Percentiles rank a stretch among this genome's conserved stretches.
phyloP scores from a whole-genome alignment of 2,113 vertebrate genomes.

The Atrichornis clamosus region DNA sequence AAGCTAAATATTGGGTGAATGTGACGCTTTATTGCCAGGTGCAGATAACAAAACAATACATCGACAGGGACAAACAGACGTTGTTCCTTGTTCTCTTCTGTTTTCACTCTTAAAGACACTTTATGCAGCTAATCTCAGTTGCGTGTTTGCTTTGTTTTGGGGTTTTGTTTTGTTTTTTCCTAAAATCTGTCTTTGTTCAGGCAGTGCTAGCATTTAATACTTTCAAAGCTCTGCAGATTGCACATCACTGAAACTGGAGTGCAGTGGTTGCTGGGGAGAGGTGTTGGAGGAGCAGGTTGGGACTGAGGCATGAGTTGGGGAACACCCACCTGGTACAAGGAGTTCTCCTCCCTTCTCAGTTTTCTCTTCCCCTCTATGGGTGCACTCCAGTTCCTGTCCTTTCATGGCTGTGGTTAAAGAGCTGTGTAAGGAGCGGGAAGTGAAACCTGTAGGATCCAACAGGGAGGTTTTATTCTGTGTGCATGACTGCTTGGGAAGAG shows the following conservation, averaged over 20 bases:
- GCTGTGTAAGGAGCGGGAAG: background rate
- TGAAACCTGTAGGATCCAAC: background rate
- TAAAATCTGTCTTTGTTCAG: background rate
- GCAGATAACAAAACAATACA: background rate
- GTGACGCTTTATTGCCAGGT: background rate
- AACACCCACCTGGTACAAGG: background rate
- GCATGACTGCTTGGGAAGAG: background rate
- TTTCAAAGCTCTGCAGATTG: background rate
- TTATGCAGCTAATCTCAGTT: background rate
- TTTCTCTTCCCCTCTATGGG: background rate
- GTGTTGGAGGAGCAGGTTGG: background rate
- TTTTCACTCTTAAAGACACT: background rate
- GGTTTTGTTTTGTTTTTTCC: background rate
- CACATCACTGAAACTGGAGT: background rate
- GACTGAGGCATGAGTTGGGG: background rate
- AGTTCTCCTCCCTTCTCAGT: background rate
- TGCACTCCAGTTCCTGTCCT: background rate
- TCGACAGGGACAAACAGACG: background rate
- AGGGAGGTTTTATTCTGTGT: background rate
- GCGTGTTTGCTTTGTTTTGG: background rate
- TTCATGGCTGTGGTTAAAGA: background rate
- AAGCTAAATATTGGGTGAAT: background rate
- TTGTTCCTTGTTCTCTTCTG: background rate
- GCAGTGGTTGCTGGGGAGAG: background rate
- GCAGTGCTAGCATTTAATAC: background rate